These are phyloP conservation scores for Lagopus leucura DNA, from an alignment of 2,113 vertebrate species.

Conservation along the genomic window DNA sequence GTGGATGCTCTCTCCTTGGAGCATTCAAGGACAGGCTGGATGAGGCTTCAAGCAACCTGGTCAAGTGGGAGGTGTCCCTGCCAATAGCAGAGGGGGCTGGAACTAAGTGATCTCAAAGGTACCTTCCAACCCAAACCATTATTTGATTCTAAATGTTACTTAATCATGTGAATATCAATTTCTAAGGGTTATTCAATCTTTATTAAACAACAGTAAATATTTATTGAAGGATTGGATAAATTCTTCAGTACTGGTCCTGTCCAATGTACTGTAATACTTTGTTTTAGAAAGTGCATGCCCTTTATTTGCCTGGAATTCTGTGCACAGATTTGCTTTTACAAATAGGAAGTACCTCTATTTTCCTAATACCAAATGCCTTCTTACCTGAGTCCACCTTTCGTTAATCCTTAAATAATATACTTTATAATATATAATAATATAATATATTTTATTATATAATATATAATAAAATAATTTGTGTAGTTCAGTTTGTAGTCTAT, in stretches of 20 bases:
- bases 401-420: background rate
- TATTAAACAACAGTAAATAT: slow-evolving; percentile 26
- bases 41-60: no score
- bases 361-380: background rate
- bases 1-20: no score
- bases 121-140: no score
- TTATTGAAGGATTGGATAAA: background rate
- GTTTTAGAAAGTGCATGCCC: background rate
- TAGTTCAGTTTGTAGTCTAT: background rate
- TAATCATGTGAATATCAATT: background rate
- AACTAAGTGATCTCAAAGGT: no score
- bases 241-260: background rate
- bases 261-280: background rate
- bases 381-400: background rate
- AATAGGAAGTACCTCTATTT: background rate
- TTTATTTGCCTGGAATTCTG: background rate
- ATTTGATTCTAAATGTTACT: background rate
- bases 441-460: no score
- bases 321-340: background rate
- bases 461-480: background rate
- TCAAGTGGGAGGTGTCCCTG: no score
- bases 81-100: no score
- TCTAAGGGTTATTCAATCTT: background rate
- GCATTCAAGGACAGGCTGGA: no score
- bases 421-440: no score